Evolutionary conservation across 2,888 invertebrate species (phyloP).

Genomic region (Heteropelma amictum): DNA sequence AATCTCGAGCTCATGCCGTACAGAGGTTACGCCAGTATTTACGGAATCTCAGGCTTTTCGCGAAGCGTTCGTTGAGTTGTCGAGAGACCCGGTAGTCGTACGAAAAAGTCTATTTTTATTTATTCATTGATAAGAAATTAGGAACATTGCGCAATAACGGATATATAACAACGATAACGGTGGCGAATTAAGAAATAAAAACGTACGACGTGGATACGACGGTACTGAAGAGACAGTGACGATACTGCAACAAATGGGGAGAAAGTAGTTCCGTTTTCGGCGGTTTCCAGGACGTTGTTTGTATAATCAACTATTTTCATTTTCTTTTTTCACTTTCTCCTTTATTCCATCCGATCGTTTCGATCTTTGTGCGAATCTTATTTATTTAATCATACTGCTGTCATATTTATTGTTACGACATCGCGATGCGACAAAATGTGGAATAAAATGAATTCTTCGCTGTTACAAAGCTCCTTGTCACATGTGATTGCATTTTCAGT

Average conservation of each 20-base stretch:
- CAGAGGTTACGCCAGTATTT: slow-evolving; percentile 74
- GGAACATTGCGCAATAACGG: slow-evolving; percentile 58
- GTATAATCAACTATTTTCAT: slow-evolving; percentile 30
- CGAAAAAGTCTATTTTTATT: neutral
- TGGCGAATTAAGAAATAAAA: slow-evolving; percentile 32
- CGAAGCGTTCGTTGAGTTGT: slow-evolving; percentile 48
- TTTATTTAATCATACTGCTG: slow-evolving; percentile 36
- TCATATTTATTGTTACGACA: slow-evolving; percentile 40
- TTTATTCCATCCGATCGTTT: neutral
- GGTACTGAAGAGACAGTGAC: slow-evolving; percentile 27
- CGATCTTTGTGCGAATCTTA: neutral
- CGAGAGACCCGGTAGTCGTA: neutral
- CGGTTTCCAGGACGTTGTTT: slow-evolving; percentile 12
- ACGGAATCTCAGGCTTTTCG: slow-evolving; percentile 58
- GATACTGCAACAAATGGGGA: slow-evolving; percentile 28
- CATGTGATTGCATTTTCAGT: neutral
- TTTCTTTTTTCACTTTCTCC: slow-evolving; percentile 20
- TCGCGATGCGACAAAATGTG: slow-evolving; percentile 2
- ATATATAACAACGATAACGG: slow-evolving; percentile 39
- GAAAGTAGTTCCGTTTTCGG: slow-evolving; percentile 45
- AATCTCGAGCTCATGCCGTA: slow-evolving; percentile 77
- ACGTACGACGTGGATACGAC: slow-evolving; percentile 43
- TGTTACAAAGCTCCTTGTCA: slow-evolving; percentile 26
- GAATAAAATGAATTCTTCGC: slow-evolving; percentile 24
- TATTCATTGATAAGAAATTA: slow-evolving; percentile 16